phyloP scores from a whole-genome alignment of 2,888 invertebrate genomes.

The Eugnorisma glareosa region DNA sequence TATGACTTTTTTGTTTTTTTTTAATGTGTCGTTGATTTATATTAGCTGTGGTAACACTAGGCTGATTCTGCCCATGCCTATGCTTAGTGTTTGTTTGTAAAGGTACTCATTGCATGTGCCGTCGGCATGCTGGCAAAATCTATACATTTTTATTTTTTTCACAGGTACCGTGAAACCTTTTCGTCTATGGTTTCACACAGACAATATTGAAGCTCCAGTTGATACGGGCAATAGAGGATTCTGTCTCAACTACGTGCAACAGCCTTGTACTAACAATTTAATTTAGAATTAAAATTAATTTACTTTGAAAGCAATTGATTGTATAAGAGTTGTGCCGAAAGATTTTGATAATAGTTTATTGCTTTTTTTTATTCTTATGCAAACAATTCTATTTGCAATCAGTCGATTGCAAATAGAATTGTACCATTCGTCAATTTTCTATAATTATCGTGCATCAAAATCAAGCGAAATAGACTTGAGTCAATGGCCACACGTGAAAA shows the following conservation, averaged over 20 bases:
- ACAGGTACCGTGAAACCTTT: conserved; percentile 95
- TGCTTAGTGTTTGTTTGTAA: not conserved
- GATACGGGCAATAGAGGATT: conserved; percentile 95
- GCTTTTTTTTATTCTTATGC: too few species aligned
- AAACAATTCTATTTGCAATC: too few species aligned
- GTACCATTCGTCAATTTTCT: not conserved
- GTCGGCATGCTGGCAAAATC: not conserved
- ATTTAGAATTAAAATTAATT: conserved; percentile 28
- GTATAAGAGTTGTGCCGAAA: not conserved
- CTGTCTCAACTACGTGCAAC: conserved; percentile 95
- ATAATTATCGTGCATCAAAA: not conserved
- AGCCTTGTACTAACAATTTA: conserved; percentile 94
- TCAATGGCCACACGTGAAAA: too few species aligned
- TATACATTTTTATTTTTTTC: not conserved
- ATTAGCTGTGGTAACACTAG: not conserved
- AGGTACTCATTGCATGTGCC: not conserved
- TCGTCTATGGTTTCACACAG: conserved; percentile 94
- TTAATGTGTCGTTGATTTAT: not conserved
- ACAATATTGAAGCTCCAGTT: conserved; percentile 93
- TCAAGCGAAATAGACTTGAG: too few species aligned
- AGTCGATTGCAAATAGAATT: not conserved
- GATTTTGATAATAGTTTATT: not conserved
- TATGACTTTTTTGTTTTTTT: too few species aligned
- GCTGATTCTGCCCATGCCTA: not conserved
- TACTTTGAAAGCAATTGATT: not conserved